phyloP scores from a whole-genome alignment of 2,113 vertebrate species.

The Ptilonorhynchus violaceus region DNA sequence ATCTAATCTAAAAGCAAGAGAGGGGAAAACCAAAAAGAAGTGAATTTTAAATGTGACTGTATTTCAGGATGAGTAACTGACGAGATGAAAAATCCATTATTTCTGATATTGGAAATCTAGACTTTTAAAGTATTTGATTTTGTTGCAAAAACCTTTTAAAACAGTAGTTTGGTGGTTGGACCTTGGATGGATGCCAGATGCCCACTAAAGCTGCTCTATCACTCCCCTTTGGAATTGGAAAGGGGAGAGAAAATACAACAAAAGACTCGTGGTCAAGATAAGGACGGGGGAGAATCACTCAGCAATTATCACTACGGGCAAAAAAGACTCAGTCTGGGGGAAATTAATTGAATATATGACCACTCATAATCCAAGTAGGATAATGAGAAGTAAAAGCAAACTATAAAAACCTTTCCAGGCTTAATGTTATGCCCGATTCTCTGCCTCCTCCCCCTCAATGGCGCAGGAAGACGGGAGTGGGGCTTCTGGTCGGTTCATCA shows the following conservation, averaged over 20 bases:
- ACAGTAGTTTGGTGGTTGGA: neutral
- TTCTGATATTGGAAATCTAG: neutral
- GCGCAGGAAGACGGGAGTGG: neutral
- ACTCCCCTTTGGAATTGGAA: neutral
- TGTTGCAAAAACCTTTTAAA: neutral
- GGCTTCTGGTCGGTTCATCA: neutral
- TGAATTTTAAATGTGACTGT: neutral
- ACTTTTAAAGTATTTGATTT: neutral
- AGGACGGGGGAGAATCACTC: neutral
- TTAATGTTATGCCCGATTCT: neutral
- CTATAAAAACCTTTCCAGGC: neutral
- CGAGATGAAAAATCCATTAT: neutral
- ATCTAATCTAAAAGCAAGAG: neutral
- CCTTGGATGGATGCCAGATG: neutral
- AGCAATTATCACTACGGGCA: neutral
- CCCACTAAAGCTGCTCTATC: neutral
- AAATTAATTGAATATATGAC: neutral
- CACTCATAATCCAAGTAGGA: neutral
- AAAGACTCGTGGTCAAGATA: neutral
- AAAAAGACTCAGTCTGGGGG: neutral
- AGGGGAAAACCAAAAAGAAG: slow-evolving; percentile 6
- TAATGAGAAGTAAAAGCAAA: neutral
- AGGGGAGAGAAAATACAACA: neutral
- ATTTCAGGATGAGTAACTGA: slow-evolving; percentile 8
- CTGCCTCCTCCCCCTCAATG: fast-evolving